Conservation (phyloP, 2,113 vertebrate genomes). For the human (Homo sapiens) region DNA sequence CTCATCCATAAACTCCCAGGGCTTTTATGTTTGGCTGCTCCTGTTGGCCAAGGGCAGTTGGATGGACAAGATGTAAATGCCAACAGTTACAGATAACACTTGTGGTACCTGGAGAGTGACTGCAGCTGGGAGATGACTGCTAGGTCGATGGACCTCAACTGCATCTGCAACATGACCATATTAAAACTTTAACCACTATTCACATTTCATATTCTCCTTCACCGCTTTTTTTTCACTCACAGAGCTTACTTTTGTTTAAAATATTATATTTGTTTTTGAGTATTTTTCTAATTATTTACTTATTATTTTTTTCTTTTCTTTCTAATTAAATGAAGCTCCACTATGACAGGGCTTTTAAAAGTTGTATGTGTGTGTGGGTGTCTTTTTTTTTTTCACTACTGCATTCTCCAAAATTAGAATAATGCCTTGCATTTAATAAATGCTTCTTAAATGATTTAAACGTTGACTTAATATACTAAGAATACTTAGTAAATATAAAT, state of each 20-base stretch:
- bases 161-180: too few species aligned
- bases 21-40: not conserved
- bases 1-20: not conserved
- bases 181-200: not conserved
- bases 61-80: not conserved
- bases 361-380: not conserved
- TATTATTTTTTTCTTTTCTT: not conserved
- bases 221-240: not conserved
- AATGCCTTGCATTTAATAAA: not conserved
- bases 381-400: not conserved
- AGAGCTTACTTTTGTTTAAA: not conserved
- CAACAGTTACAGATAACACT: fast-evolving
- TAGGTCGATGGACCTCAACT: too few species aligned
- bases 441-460: not conserved
- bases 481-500: not conserved
- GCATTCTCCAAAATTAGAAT: not conserved
- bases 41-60: not conserved
- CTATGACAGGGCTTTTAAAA: not conserved
- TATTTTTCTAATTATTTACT: not conserved
- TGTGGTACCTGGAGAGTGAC: too few species aligned
- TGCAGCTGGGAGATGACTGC: not conserved
- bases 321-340: not conserved
- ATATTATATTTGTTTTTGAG: not conserved
- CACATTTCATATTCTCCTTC: not conserved
- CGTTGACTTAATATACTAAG: not conserved